These are phyloP conservation scores for Plebejus melissa DNA, from an alignment of 2,888 invertebrate species.

Conservation along the genomic window DNA sequence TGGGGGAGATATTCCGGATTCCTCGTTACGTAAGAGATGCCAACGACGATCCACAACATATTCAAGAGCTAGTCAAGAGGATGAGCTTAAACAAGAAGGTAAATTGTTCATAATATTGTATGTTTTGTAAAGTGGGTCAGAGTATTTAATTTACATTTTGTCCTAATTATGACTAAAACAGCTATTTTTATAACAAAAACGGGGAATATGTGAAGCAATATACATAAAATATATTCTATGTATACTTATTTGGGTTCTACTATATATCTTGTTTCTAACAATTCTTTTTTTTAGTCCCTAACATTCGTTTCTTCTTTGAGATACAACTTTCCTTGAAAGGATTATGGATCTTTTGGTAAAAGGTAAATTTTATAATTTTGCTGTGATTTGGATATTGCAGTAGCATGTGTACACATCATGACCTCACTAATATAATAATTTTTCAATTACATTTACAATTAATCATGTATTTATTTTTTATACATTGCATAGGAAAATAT, in stretches of 20 bases:
- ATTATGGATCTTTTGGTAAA: slow-evolving; percentile 33
- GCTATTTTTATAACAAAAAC: neutral
- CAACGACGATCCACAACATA: slow-evolving; percentile 85
- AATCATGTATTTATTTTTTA: too few species aligned
- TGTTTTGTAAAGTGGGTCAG: neutral
- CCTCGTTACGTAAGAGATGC: slow-evolving; percentile 91
- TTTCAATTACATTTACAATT: neutral
- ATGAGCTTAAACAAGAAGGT: slow-evolving; percentile 83
- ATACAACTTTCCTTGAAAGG: slow-evolving; percentile 31
- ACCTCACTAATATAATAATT: neutral
- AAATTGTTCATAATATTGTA: slow-evolving; percentile 35
- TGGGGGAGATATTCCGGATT: slow-evolving; percentile 90
- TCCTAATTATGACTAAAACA: neutral
- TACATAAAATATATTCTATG: neutral
- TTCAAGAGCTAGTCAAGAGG: slow-evolving; percentile 81
- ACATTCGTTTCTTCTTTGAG: slow-evolving; percentile 35
- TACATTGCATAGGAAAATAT: too few species aligned
- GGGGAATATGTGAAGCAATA: neutral
- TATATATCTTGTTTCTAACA: slow-evolving; percentile 1
- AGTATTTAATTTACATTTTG: neutral
- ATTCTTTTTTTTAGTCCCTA: neutral
- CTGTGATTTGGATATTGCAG: neutral
- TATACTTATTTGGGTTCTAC: neutral
- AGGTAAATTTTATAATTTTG: slow-evolving; percentile 33
- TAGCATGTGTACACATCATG: neutral